These are phyloP conservation scores for Esox lucius DNA, from an alignment of 2,797 vertebrate genomes.

Conservation along the genomic window DNA sequence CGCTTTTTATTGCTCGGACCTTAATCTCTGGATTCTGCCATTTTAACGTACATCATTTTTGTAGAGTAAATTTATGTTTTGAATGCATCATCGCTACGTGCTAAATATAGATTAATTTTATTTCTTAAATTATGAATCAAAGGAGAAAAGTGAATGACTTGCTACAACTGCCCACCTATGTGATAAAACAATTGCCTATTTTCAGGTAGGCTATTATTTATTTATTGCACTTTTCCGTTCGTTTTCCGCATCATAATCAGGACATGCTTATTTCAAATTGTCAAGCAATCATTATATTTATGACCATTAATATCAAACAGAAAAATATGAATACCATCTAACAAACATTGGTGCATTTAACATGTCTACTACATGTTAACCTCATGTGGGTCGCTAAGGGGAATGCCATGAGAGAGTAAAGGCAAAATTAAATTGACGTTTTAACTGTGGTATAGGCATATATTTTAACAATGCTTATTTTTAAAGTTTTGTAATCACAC, in stretches of 20 bases:
- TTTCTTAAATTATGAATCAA: constrained; percentile 29
- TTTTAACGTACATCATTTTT: constrained; percentile 63
- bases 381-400: background rate
- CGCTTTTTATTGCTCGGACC: constrained; percentile 55
- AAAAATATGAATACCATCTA: background rate
- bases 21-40: constrained; percentile 68
- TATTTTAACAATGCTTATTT: too few relatives aligned
- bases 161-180: constrained; percentile 16
- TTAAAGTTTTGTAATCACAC: too few relatives aligned
- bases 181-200: constrained; percentile 11
- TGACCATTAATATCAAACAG: background rate
- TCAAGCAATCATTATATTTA: background rate
- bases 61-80: constrained; percentile 48
- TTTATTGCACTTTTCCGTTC: background rate
- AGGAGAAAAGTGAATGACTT: constrained; percentile 27
- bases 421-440: too few relatives aligned
- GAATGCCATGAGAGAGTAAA: background rate
- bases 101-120: constrained; percentile 30
- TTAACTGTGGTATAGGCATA: too few relatives aligned
- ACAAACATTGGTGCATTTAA: too few relatives aligned
- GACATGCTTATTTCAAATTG: background rate
- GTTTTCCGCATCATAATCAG: background rate
- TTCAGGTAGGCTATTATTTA: too few relatives aligned
- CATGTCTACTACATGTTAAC: too few relatives aligned
- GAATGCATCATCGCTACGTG: constrained; percentile 33